Base-by-base conservation (phyloP, 2,888 invertebrate genomes). In the Spodoptera exigua region DNA sequence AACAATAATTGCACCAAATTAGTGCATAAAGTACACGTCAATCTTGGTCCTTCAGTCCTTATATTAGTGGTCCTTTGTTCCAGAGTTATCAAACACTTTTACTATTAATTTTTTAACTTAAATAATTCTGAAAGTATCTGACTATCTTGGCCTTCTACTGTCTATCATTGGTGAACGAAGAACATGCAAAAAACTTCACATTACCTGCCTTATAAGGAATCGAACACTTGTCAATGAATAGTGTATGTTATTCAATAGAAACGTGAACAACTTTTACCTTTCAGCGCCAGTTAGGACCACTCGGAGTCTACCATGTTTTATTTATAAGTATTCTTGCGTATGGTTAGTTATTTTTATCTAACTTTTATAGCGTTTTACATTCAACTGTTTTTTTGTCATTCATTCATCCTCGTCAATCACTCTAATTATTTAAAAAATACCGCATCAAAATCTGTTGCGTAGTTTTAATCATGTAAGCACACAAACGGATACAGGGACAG, bases 211-310 rank as follows among this genome's bases (percentile, higher is more conserved):
- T 48, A 48, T 35, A 36, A 2, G 46, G 58, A 40, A 14, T 14
- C 18, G 12, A 39, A 45, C 55, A 57, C 34, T 51, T 35, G 32
- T 69, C 56, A 70, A 37, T 57, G 21, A 48, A 39, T 44, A 34
- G 43, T 63, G 43, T 63, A 45, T 40, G 58, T 67, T 64, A 67
- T 63, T 52, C 65, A 40, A 52, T 34, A 13, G 36, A 40, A 13
- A 53, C 59, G n/a, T 32, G 44, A 48, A 69, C n/a, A 48, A 48
- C 46, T 52, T 59, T 57, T 67, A 52, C 68, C 43, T 56, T 69
- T 56, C 17, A 41, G 18, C 9, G 44, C 27, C 14, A 60, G 39
- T 47, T 49, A 27, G 27, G 7, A 27, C 27, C 27, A 27, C 27
- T 27, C 27, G 7, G 27, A 27, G 27, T 9, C 27, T 27, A 37